phyloP scores from a whole-genome alignment of 2,888 invertebrate species.

The Arge pagana region DNA sequence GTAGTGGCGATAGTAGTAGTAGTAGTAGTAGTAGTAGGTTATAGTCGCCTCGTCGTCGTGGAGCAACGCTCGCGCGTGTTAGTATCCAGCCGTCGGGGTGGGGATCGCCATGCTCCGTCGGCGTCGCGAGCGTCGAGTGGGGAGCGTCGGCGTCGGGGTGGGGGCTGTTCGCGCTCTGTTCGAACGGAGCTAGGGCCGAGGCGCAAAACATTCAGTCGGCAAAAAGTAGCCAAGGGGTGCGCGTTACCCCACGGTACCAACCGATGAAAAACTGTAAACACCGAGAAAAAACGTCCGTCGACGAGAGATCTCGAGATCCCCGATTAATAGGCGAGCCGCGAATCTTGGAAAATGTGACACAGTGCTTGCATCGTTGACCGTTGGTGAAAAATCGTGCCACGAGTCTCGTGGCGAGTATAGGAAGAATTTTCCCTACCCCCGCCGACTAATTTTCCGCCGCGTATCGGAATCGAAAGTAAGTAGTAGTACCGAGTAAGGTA shows the following conservation, averaged over 20 bases:
- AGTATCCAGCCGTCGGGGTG: conserved; percentile 15
- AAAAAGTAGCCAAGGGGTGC: conserved; percentile 59
- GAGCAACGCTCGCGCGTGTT: neutral
- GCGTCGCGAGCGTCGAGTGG: conserved; percentile 27
- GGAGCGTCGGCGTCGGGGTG: conserved; percentile 36
- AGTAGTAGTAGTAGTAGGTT: no score
- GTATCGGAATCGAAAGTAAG: no score
- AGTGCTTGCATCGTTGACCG: no score
- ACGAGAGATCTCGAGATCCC: no score
- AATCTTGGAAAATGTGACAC: no score
- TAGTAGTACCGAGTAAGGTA: neutral
- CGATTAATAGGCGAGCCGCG: no score
- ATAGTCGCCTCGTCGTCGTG: no score
- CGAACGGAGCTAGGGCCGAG: conserved; percentile 37
- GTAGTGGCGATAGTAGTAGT: no score
- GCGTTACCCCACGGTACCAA: conserved; percentile 47
- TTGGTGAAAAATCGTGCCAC: no score
- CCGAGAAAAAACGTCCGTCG: conserved; percentile 26
- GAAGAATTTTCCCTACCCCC: no score
- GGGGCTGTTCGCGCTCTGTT: conserved; percentile 22
- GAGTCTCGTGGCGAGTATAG: no score
- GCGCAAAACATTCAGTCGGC: conserved; percentile 59
- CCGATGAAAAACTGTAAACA: conserved; percentile 35
- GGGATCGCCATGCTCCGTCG: conserved; percentile 23
- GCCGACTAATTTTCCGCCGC: no score